Percentiles rank a stretch among this genome's conserved stretches.
Conservation (phyloP, 2,113 vertebrate genomes). For the Taurulus bubalis region DNA sequence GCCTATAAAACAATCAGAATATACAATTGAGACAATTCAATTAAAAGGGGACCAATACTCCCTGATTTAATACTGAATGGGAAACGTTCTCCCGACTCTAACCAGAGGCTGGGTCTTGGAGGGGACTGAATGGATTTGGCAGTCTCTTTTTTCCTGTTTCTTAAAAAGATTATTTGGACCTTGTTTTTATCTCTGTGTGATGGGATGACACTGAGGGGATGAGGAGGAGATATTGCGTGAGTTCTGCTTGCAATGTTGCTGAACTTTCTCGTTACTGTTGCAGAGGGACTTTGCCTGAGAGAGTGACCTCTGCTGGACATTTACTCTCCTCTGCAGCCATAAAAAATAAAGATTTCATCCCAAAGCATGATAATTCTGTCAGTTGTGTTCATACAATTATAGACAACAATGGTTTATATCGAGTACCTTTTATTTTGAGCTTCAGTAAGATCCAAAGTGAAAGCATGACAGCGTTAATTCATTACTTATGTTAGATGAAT, state of each 20-base stretch:
- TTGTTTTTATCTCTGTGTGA: neutral
- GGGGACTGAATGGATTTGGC: neutral
- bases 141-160: neutral
- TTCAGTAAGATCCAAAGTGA: neutral
- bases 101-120: neutral
- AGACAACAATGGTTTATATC: neutral
- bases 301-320: conserved; percentile 67
- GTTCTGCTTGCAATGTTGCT: neutral
- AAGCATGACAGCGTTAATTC: neutral
- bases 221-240: conserved; percentile 23
- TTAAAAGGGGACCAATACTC: neutral
- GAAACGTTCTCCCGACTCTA: neutral
- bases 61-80: neutral
- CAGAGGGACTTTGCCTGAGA: neutral
- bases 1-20: neutral
- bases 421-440: neutral
- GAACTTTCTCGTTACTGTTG: neutral
- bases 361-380: neutral
- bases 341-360: neutral
- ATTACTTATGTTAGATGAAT: too few relatives aligned
- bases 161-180: neutral
- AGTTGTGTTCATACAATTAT: neutral
- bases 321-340: neutral
- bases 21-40: neutral
- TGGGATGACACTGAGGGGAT: neutral